Evolutionary conservation across 2,113 vertebrate genomes (phyloP), one percentile per base, ranked within the genome.

Genomic region (Geococcyx californianus): DNA sequence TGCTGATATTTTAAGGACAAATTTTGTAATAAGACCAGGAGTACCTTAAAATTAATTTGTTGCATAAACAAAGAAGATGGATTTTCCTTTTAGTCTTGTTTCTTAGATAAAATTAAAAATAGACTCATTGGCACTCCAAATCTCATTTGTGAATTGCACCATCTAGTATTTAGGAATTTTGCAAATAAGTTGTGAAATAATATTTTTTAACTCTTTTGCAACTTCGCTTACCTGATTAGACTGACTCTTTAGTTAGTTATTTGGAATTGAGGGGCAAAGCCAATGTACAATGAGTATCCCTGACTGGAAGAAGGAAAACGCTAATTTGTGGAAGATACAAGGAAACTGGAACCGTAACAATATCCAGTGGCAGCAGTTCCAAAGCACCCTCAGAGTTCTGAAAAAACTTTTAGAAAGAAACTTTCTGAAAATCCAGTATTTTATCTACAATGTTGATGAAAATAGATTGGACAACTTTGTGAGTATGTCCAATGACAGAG

Each of bases 81-180:
- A 21, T 80, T 62, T 87, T 84, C 38, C 10, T 45, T 7, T 4
- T n/a, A 33, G 26, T 15, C 8, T 34, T 45, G 1, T 52, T 83
- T 80, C 7, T 16, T 60, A 10, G 36, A 14, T 51, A 45, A 77
- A 66, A 66, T 9, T 72, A 45, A 60, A 59, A 88, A 51, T 4
- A 51, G n/a, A 58, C 3, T 12, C 0, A 0, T 2, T 26, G 29
- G 9, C 0, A 0, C 4, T 45, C 8, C 0, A 1, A 7, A 40
- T 33, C 25, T 78, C 45, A 33, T 15, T 5, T 29, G 10, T 12
- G 7, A 79, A 56, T 4, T 18, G 18, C 2, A 11, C 8, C 5
- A 3, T 28, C 42, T 6, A 28, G 9, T 26, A 16, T 16, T 60
- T 47, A 85, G 17, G 14, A 31, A 13, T 18, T 59, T 13, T 40